Conservation (phyloP, 2,888 invertebrate species). For the Agriopis aurantiaria region DNA sequence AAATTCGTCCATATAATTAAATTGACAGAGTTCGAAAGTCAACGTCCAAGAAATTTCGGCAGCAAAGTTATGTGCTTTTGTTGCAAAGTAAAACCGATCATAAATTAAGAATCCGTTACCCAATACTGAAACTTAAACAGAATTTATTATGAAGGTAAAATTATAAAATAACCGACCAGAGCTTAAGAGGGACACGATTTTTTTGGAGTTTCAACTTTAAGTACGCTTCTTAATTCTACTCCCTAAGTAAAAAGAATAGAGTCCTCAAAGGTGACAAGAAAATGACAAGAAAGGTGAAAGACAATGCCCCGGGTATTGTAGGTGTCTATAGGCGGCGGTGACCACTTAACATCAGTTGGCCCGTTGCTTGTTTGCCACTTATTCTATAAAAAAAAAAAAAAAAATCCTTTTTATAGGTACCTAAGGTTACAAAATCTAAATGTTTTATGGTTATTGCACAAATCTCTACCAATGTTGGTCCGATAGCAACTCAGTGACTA, state of each 20-base stretch:
- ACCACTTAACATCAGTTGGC: no score
- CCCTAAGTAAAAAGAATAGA: no score
- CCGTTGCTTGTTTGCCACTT: no score
- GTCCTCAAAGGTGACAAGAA: no score
- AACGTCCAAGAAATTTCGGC: conserved; percentile 60
- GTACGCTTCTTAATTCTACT: conserved; percentile 32
- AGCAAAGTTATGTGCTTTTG: conserved; percentile 73
- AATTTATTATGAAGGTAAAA: conserved; percentile 70
- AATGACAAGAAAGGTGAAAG: no score
- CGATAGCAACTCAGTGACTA: no score
- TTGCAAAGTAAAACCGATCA: conserved; percentile 72
- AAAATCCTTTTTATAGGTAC: neutral
- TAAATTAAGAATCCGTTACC: conserved; percentile 73
- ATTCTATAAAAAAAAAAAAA: neutral
- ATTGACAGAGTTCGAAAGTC: conserved; percentile 64
- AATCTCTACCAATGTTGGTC: no score
- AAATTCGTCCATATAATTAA: conserved; percentile 58
- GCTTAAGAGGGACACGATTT: conserved; percentile 29
- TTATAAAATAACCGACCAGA: conserved; percentile 61
- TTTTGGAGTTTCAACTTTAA: conserved; percentile 26
- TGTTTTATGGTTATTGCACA: no score
- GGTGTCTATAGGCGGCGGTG: no score
- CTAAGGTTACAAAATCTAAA: no score
- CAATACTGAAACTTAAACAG: conserved; percentile 66
- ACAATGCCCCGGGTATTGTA: no score